Percentiles rank a stretch among this genome's conserved stretches.
Evolutionary conservation across 30 jellyfish, hydroid and myxozoan species (phyloP).

Genomic region (Cassiopea andromeda): DNA sequence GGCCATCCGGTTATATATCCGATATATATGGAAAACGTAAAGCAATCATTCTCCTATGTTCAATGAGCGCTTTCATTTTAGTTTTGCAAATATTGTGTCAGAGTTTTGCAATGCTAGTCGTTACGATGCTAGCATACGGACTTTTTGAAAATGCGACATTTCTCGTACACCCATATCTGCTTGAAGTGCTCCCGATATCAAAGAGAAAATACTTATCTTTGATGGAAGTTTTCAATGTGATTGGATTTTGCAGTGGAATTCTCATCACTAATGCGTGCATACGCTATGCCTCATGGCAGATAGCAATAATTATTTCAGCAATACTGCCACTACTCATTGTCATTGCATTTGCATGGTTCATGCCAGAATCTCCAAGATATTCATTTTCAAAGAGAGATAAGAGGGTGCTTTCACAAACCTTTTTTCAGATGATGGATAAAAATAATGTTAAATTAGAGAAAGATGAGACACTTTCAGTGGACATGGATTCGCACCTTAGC

Average conservation of each 20-base stretch:
- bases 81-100: background rate
- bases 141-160: background rate
- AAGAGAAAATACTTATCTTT: background rate
- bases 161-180: constrained; percentile 6
- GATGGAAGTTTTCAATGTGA: background rate
- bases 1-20: background rate
- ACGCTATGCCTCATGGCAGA: background rate
- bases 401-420: background rate
- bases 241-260: background rate
- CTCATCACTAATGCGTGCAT: background rate
- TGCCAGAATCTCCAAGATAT: background rate
- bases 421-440: background rate
- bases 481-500: background rate
- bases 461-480: background rate
- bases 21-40: background rate
- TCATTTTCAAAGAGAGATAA: background rate
- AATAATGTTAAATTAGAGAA: background rate
- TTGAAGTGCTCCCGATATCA: background rate
- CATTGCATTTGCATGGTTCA: background rate
- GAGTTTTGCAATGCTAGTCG: background rate
- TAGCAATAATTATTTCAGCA: background rate
- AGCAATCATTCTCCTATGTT: background rate
- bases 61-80: background rate
- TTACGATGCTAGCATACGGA: background rate
- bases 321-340: background rate